These are phyloP conservation scores for Amblyopsis hoosieri DNA, from an alignment of 2,797 vertebrate genomes.

Conservation along the genomic window DNA sequence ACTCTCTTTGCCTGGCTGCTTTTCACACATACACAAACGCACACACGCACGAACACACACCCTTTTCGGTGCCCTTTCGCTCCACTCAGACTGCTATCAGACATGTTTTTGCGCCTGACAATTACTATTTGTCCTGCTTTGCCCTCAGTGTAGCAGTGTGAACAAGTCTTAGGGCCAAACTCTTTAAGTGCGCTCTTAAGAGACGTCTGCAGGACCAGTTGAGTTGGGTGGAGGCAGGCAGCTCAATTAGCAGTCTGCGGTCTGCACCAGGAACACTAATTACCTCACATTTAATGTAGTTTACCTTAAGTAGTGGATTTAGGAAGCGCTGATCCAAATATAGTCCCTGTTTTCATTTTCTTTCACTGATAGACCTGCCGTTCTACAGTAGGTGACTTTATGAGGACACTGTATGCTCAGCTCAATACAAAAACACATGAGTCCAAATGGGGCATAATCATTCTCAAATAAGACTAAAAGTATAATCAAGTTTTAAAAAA, in stretches of 20 bases:
- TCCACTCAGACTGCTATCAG: constrained; percentile 21
- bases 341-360: constrained; percentile 37
- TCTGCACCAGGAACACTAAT: constrained; percentile 60
- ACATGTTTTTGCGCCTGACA: constrained; percentile 54
- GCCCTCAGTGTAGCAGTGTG: constrained; percentile 7
- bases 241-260: constrained; percentile 67
- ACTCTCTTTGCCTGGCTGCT: no score
- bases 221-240: constrained; percentile 52
- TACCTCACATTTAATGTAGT: constrained; percentile 66
- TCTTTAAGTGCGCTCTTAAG: constrained; percentile 27
- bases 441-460: no score
- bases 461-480: no score
- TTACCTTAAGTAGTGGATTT: constrained; percentile 65
- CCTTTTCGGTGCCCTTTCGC: not conserved
- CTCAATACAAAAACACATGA: no score
- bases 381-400: no score
- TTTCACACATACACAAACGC: constrained; percentile 8
- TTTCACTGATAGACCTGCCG: constrained; percentile 26
- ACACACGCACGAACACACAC: constrained; percentile 17
- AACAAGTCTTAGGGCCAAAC: constrained; percentile 17
- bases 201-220: constrained; percentile 39
- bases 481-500: no score
- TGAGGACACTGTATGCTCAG: no score
- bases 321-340: constrained; percentile 57
- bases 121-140: constrained; percentile 51